Evolutionary conservation across 2,113 vertebrate species (phyloP).

Genomic region (Xiphorhynchus elegans): DNA sequence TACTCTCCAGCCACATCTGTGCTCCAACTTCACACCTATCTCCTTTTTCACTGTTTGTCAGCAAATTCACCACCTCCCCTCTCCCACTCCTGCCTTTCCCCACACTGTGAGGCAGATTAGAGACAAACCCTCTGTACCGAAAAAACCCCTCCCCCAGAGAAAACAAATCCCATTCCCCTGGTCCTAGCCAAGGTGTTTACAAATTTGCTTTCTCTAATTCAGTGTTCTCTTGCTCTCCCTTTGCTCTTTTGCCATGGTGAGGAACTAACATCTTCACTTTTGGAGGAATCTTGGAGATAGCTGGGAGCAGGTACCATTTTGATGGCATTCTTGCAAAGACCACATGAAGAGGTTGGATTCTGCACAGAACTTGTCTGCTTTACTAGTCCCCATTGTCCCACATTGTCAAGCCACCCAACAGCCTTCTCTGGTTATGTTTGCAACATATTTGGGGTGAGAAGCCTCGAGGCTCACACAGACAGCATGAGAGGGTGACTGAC

Average conservation of each 20-base stretch:
- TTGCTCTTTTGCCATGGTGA: neutral
- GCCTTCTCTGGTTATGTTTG: neutral
- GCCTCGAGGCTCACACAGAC: accelerated
- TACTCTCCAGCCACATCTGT: neutral
- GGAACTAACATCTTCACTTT: neutral
- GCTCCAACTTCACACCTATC: neutral
- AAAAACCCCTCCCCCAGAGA: neutral
- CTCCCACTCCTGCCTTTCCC: neutral
- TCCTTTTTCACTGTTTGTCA: neutral
- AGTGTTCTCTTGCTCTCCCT: neutral
- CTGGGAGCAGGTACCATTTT: neutral
- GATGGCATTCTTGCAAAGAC: neutral
- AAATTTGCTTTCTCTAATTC: neutral
- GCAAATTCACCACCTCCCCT: neutral
- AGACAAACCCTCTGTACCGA: neutral
- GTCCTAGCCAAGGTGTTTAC: neutral
- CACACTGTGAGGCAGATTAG: neutral
- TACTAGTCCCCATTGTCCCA: neutral
- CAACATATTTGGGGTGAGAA: accelerated
- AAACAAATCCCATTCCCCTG: neutral
- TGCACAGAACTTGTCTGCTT: neutral
- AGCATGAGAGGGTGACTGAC: accelerated
- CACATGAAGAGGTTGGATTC: neutral
- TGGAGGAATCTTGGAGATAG: neutral
- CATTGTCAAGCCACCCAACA: neutral